These are phyloP conservation scores for Dipus sagitta DNA, from an alignment of 2,797 vertebrate species.

Conservation along the genomic window DNA sequence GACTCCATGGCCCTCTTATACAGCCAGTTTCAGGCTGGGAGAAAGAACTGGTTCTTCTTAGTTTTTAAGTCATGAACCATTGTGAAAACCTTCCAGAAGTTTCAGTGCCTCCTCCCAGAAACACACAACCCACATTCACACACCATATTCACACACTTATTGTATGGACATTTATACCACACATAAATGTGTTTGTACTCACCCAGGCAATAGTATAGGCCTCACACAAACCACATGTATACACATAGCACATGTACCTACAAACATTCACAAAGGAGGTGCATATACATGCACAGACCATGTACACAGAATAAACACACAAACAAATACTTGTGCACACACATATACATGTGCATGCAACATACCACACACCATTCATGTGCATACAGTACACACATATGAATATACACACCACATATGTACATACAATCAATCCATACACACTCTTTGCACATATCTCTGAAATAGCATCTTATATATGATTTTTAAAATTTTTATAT, in stretches of 20 bases:
- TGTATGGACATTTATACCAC: not conserved
- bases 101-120: not conserved
- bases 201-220: not conserved
- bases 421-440: not conserved
- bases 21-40: not conserved
- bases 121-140: not conserved
- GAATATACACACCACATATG: no score
- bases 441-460: not conserved
- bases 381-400: not conserved
- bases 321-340: not conserved
- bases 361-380: not conserved
- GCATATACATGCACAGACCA: not conserved
- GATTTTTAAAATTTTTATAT: no score
- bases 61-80: not conserved
- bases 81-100: conserved; percentile 49
- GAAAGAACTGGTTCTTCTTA: not conserved
- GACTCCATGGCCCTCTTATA: not conserved
- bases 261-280: no score
- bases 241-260: not conserved
- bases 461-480: not conserved
- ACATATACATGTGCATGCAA: no score
- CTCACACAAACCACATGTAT: not conserved
- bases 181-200: not conserved
- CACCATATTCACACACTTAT: not conserved
- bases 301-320: no score